Evolutionary conservation across 2,797 vertebrate species (phyloP).

Genomic region (Pipistrellus pygmaeus): DNA sequence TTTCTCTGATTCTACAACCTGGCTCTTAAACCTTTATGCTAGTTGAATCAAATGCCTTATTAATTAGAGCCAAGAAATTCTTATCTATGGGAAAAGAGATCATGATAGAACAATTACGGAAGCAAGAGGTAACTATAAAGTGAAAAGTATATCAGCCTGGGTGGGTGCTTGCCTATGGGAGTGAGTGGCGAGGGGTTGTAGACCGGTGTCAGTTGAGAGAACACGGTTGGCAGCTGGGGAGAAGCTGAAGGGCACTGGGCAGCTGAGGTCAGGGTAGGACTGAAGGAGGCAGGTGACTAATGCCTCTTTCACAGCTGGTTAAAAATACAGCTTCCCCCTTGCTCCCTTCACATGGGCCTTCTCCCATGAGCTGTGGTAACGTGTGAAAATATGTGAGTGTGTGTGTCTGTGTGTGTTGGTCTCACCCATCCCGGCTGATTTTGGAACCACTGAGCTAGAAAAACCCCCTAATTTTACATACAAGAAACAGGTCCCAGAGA

Average conservation of each 20-base stretch:
- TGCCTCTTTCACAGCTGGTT: background rate
- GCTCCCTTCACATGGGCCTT: background rate
- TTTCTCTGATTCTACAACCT: constrained; percentile 2
- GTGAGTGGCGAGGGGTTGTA: background rate
- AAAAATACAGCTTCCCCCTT: background rate
- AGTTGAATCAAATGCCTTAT: background rate
- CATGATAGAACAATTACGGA: background rate
- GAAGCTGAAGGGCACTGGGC: background rate
- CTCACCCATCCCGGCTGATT: background rate
- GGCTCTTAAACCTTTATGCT: background rate
- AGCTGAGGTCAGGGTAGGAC: background rate
- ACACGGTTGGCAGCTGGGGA: background rate
- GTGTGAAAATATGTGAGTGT: background rate
- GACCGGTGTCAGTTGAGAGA: background rate
- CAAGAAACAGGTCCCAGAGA: background rate
- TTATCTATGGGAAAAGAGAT: background rate
- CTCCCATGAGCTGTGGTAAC: background rate
- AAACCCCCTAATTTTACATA: background rate
- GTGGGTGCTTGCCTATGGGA: background rate
- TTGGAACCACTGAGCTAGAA: background rate
- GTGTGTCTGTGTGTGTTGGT: background rate
- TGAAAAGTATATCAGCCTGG: background rate
- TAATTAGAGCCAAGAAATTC: background rate
- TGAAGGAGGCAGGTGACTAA: background rate
- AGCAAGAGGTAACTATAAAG: background rate